A percentile compares a stretch with the other conserved stretches of the same genome.
phyloP scores from a whole-genome alignment of 2,113 vertebrate genomes.

The Oryzias javanicus region DNA sequence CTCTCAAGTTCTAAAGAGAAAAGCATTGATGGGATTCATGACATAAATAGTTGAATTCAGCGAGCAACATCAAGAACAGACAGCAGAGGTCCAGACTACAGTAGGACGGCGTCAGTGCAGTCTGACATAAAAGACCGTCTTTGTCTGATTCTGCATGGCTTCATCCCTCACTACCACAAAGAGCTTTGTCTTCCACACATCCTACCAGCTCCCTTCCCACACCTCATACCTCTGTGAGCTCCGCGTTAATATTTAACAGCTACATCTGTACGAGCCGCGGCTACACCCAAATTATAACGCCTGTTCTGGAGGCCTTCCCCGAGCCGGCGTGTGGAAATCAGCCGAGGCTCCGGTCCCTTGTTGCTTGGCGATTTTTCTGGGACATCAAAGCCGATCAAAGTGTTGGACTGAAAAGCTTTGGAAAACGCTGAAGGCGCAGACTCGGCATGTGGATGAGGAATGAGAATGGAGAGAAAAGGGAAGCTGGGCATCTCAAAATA shows the following conservation, averaged over 20 bases:
- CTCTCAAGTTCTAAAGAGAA: too few relatives aligned
- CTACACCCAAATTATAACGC: slow-evolving; percentile 12
- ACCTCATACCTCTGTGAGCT: slow-evolving; percentile 34
- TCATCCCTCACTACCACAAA: slow-evolving; percentile 29
- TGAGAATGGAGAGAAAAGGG: neutral
- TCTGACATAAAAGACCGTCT: slow-evolving; percentile 45
- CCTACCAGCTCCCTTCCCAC: slow-evolving; percentile 22
- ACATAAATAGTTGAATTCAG: neutral
- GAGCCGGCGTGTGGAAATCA: slow-evolving; percentile 44
- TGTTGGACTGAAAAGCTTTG: slow-evolving; percentile 17
- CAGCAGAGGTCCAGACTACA: slow-evolving; percentile 4
- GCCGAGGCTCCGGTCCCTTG: slow-evolving; percentile 1
- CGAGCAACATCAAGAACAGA: neutral
- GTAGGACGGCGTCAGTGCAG: neutral
- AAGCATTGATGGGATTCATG: too few relatives aligned
- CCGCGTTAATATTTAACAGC: slow-evolving; percentile 48
- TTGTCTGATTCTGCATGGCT: slow-evolving; percentile 58
- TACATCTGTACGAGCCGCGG: slow-evolving; percentile 10
- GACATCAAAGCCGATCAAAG: slow-evolving; percentile 48
- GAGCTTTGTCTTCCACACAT: slow-evolving; percentile 47
- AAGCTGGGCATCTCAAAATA: too few relatives aligned
- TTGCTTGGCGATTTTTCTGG: slow-evolving; percentile 13
- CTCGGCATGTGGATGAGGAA: neutral
- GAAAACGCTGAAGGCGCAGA: slow-evolving; percentile 7
- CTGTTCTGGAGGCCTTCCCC: neutral